Evolutionary conservation across 2,797 vertebrate species (phyloP).

Genomic region (Typhlichthys subterraneus): DNA sequence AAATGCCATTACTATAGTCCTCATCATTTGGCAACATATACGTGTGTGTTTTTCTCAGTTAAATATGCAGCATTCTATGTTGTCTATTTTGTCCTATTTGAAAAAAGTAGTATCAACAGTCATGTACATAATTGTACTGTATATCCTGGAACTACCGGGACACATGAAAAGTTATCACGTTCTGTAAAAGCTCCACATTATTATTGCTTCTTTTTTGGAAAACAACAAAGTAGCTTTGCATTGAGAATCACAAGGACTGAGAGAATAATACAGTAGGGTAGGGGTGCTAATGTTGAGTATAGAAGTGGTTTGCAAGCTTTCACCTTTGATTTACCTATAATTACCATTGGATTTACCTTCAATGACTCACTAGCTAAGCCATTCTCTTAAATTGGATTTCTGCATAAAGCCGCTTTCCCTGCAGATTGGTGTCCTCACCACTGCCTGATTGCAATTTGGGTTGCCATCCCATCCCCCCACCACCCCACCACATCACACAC

Average conservation of each 20-base stretch:
- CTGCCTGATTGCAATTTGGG: slow-evolving; percentile 59
- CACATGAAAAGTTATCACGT: no score
- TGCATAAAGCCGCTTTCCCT: slow-evolving; percentile 68
- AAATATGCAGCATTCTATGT: no score
- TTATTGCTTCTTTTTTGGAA: no score
- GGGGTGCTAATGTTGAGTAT: slow-evolving; percentile 26
- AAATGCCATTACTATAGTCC: no score
- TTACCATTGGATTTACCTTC: slow-evolving; percentile 73
- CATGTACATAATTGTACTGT: no score
- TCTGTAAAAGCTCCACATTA: no score
- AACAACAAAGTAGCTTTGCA: no score
- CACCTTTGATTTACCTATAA: slow-evolving; percentile 76
- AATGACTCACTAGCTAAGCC: slow-evolving; percentile 66
- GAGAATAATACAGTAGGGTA: neutral
- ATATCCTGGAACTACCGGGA: no score
- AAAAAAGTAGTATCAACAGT: no score
- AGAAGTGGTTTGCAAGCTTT: slow-evolving; percentile 65
- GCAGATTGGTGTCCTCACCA: slow-evolving; percentile 65
- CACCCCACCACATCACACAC: slow-evolving; percentile 3
- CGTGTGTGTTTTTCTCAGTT: no score
- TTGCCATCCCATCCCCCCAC: slow-evolving; percentile 19
- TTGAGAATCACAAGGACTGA: neutral
- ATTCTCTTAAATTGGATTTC: slow-evolving; percentile 74
- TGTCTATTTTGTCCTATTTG: no score
- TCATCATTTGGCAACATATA: no score